Percentiles rank a stretch among this genome's conserved stretches.
Conservation (phyloP, 2,113 vertebrate species). For the Lophura nycthemera region DNA sequence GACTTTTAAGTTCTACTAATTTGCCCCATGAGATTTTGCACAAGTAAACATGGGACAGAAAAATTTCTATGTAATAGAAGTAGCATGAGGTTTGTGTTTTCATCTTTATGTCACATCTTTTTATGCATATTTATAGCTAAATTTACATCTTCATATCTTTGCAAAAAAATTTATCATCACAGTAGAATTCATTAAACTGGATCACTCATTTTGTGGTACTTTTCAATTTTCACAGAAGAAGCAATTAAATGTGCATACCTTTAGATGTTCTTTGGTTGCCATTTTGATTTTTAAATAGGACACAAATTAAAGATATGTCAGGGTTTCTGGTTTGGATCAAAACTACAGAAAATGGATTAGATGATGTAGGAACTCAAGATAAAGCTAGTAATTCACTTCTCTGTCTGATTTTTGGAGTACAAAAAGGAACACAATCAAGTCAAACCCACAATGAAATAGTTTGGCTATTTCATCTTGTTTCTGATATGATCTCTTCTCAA, state of each 20-base stretch:
- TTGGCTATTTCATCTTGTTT: neutral
- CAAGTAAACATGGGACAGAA: neutral
- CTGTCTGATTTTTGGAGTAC: neutral
- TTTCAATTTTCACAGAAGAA: neutral
- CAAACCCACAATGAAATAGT: neutral
- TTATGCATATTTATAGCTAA: neutral
- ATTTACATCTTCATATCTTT: neutral
- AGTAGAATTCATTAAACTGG: neutral
- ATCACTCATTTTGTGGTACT: neutral
- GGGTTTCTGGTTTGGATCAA: neutral
- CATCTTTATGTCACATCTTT: neutral
- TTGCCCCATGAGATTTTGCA: neutral
- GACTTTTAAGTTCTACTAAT: neutral
- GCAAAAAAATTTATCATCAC: neutral
- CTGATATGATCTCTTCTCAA: neutral
- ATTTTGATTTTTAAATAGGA: neutral
- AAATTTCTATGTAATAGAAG: neutral
- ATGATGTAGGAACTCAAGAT: neutral
- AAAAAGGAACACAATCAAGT: neutral
- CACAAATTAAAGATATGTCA: neutral
- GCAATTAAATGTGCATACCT: neutral
- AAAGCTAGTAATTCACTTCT: neutral
- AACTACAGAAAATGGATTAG: neutral
- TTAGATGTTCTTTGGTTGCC: neutral
- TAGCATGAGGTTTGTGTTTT: neutral